Conservation (phyloP, 2,888 invertebrate genomes). For the Phortica okadai region DNA sequence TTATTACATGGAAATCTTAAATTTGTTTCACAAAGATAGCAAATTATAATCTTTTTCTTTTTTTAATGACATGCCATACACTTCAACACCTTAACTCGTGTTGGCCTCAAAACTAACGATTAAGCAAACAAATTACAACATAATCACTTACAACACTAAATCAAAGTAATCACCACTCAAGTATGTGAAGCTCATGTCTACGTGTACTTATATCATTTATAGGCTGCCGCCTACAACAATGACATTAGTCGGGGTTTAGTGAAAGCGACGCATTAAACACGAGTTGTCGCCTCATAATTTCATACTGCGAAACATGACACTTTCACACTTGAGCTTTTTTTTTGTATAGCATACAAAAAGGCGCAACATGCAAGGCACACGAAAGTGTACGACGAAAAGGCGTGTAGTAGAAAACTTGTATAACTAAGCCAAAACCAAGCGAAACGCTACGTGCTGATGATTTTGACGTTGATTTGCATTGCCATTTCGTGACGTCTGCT, state of each 20-base stretch:
- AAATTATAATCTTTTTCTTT: no score
- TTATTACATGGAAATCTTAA: no score
- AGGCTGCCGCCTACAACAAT: not conserved
- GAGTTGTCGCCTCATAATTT: slow-evolving; percentile 58
- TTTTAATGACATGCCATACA: not conserved
- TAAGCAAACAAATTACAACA: slow-evolving; percentile 12
- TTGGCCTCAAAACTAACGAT: not conserved
- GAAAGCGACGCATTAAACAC: not conserved
- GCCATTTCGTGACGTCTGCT: not conserved
- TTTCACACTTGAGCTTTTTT: slow-evolving; percentile 73
- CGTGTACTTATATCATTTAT: not conserved
- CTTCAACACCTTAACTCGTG: not conserved
- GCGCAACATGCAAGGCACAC: slow-evolving; percentile 45
- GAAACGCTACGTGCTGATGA: not conserved
- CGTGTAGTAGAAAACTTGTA: not conserved
- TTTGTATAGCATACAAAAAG: slow-evolving; percentile 70
- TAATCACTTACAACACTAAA: not conserved
- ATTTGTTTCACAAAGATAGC: no score
- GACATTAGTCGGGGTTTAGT: not conserved
- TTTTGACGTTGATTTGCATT: not conserved
- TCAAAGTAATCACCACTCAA: not conserved
- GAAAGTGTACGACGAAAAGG: not conserved
- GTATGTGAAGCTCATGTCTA: not conserved
- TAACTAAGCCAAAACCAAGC: not conserved
- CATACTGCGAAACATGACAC: slow-evolving; percentile 72